Conservation (phyloP, 2,797 vertebrate genomes). For the Orestias chungarensis region DNA sequence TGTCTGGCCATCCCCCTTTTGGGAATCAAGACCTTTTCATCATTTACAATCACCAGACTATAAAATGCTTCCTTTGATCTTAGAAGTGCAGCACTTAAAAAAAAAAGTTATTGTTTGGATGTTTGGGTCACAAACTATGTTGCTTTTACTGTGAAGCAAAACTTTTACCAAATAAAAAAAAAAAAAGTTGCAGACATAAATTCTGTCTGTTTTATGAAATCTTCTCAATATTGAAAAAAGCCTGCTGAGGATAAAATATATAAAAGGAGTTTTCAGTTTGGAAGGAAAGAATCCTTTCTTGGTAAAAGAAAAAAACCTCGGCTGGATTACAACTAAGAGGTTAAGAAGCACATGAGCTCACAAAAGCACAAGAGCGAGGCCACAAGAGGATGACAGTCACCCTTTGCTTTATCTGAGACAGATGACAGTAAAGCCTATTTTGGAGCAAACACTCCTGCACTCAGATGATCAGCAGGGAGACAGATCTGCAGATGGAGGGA, state of each 20-base stretch:
- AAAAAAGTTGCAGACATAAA: background rate
- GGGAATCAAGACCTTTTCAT: no score
- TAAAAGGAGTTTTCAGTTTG: background rate
- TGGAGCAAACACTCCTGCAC: slow-evolving; percentile 3
- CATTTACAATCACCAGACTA: background rate
- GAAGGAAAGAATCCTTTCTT: background rate
- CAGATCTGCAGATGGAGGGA: background rate
- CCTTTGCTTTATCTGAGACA: slow-evolving; percentile 13
- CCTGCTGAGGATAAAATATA: background rate
- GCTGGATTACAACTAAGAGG: slow-evolving; percentile 5
- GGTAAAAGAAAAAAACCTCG: background rate
- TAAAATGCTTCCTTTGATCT: background rate
- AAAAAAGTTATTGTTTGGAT: background rate
- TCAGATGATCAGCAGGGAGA: slow-evolving; percentile 11
- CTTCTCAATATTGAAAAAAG: background rate
- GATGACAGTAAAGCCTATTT: slow-evolving; percentile 10
- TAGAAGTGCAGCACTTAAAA: background rate
- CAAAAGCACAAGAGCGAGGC: slow-evolving; percentile 5
- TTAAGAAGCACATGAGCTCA: slow-evolving; percentile 8
- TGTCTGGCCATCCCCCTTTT: background rate
- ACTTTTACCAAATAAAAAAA: background rate
- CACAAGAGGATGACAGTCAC: slow-evolving; percentile 7
- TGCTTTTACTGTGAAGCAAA: background rate
- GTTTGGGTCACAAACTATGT: background rate
- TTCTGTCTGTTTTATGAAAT: background rate